Evolutionary conservation across 2,113 vertebrate genomes (phyloP), one percentile per base, ranked within the genome.

Genomic region (Lagenorhynchus albirostris): DNA sequence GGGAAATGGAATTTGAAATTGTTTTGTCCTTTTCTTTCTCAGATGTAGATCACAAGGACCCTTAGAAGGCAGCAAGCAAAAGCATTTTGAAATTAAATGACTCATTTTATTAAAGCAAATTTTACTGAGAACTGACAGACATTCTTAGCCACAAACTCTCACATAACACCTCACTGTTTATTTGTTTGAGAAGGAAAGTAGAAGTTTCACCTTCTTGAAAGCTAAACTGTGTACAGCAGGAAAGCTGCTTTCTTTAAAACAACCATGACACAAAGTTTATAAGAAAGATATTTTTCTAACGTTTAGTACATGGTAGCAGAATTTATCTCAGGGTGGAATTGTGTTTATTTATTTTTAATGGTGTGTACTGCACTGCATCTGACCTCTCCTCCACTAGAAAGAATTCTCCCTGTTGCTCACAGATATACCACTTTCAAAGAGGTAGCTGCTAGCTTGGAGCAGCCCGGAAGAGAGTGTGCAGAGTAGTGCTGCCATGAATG

Each of bases 181-280:
- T 98, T 98, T 98, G 95, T 91, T 97, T 97, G 74, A 97, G 68
- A 67, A 36, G 29, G n/a, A 71, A 95, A 96, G 71, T 77, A 23
- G 87, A 90, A 55, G 2, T 92, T 91, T 94, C 79, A 89, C 63
- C 90, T 97, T 95, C 81, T 92, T 94, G 86, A 88, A 95, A 96
- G 81, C 33, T 62, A 58, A 97, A 63, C 53, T 47, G 21, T 38
- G 41, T 63, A 73, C 74, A 89, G 71, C 58, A 82, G 83, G 47
- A 96, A 97, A 97, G 76, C 80, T 95, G 80, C 85, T 90, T 93
- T 96, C 88, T 96, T 65, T 98, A 96, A 97, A 97, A 95, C 71
- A 97, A 85, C n/a, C 47, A 63, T 94, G 96, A 98, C 82, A 98
- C 77, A 73, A 90, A 96, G 96, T 97, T 98, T 98, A 96, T 95